Evolutionary conservation across 2,888 invertebrate species (phyloP).

Genomic region (Gryllus longicercus): DNA sequence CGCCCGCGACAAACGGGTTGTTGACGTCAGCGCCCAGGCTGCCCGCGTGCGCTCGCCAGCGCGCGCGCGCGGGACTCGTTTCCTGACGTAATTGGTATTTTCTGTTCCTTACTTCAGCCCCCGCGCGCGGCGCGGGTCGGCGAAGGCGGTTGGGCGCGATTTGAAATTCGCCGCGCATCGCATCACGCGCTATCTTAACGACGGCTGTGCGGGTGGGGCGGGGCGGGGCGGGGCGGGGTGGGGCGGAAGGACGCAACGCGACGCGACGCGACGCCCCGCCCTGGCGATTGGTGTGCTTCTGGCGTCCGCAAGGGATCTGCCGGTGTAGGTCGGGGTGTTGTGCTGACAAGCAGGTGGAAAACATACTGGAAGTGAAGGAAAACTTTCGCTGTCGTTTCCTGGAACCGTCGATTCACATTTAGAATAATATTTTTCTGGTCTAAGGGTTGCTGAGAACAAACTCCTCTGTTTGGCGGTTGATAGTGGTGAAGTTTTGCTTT

Average conservation of each 20-base stretch:
- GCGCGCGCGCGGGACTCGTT: neutral
- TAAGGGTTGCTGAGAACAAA: no score
- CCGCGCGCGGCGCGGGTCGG: neutral
- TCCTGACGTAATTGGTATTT: slow-evolving; percentile 17
- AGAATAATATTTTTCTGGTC: no score
- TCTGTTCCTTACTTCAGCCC: slow-evolving; percentile 4
- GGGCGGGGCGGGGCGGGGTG: neutral
- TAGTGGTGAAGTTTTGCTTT: no score
- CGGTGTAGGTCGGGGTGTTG: no score
- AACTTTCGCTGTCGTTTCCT: no score
- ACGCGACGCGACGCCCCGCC: no score
- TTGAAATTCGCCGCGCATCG: neutral
- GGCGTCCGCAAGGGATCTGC: no score
- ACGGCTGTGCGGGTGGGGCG: neutral
- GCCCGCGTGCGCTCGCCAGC: neutral
- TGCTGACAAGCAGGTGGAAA: no score
- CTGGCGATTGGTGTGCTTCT: no score
- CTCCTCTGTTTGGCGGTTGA: no score
- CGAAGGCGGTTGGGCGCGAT: neutral
- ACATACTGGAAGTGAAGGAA: no score
- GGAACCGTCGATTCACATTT: no score
- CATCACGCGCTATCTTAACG: slow-evolving; percentile 17
- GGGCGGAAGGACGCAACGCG: neutral
- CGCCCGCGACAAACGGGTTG: neutral
- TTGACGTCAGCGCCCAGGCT: neutral